These are phyloP conservation scores for Chitala chitala DNA, from an alignment of 2,113 vertebrate genomes.

Conservation along the genomic window DNA sequence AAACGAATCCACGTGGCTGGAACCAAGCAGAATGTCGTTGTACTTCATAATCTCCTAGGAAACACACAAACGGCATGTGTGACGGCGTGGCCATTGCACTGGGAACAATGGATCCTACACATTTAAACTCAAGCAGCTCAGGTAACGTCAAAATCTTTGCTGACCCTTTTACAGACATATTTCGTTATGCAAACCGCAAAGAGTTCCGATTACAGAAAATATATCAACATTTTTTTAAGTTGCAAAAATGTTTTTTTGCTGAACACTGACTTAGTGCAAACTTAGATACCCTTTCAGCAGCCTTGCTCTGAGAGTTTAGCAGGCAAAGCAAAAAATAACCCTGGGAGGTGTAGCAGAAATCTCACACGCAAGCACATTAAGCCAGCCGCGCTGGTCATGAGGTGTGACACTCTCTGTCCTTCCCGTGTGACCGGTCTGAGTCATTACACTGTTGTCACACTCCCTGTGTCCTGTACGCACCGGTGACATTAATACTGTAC, in stretches of 20 bases:
- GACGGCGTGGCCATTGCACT: background rate
- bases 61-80: background rate
- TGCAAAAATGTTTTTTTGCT: background rate
- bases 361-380: background rate
- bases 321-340: background rate
- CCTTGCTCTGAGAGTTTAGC: background rate
- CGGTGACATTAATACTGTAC: too few species aligned
- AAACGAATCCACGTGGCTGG: background rate
- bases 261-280: background rate
- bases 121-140: too few species aligned
- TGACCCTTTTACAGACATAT: too few species aligned
- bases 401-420: background rate
- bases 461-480: conserved; percentile 2
- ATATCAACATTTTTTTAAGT: background rate
- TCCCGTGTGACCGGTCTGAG: background rate
- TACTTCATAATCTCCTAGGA: background rate
- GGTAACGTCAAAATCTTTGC: background rate
- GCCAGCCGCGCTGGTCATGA: background rate
- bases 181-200: background rate
- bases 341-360: background rate
- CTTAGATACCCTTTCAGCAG: background rate
- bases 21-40: background rate
- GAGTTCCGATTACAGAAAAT: background rate
- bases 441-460: conserved; percentile 8
- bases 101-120: background rate